phyloP scores from a whole-genome alignment of 2,113 vertebrate species.

The Myocastor coypus region DNA sequence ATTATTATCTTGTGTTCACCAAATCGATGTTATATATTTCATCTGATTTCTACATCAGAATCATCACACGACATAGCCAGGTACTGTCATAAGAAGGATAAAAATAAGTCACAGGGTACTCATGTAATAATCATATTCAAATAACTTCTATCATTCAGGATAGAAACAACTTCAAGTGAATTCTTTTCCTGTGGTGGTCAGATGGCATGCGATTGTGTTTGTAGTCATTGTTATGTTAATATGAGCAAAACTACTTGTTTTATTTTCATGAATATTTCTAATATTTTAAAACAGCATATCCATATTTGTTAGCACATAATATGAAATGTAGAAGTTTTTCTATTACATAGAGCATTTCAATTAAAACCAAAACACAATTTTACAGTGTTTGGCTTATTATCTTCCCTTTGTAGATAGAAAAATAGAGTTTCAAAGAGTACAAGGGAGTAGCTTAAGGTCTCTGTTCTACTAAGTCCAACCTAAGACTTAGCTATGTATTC shows the following conservation, averaged over 20 bases:
- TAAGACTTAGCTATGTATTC: not conserved
- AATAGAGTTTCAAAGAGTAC: not conserved
- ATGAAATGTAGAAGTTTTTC: not conserved
- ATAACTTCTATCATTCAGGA: not conserved
- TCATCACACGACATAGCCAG: not conserved
- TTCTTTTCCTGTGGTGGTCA: not conserved
- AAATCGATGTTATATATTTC: not conserved
- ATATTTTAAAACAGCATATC: conserved; percentile 55
- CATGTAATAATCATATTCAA: not conserved
- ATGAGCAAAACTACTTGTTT: not conserved
- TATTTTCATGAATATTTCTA: not conserved
- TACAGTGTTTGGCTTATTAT: not conserved
- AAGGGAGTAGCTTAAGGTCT: not conserved
- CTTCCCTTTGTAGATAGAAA: not conserved
- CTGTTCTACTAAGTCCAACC: not conserved
- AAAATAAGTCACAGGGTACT: conserved; percentile 15
- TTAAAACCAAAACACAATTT: not conserved
- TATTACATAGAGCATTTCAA: conserved; percentile 10
- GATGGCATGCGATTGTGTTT: not conserved
- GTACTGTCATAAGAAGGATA: conserved; percentile 13
- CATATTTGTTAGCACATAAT: not conserved
- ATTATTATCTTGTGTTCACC: conserved; percentile 1
- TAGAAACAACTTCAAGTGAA: not conserved
- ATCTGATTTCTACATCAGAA: conserved; percentile 33
- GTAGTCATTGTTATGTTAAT: not conserved